Conservation (phyloP, 2,888 invertebrate genomes). For the Chesias legatella region DNA sequence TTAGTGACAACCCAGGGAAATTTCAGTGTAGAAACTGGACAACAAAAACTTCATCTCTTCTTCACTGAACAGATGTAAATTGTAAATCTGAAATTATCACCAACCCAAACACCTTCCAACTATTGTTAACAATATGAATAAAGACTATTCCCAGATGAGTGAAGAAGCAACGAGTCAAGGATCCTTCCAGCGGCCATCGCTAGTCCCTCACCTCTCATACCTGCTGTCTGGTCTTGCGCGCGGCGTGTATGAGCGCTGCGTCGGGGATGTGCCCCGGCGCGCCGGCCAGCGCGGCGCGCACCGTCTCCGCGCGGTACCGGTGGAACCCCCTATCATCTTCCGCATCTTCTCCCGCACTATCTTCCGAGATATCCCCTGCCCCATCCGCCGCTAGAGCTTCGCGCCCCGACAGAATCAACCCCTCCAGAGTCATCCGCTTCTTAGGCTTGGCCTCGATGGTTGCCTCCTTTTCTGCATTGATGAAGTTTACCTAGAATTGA, state of each 20-base stretch:
- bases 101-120: too few relatives aligned
- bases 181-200: conserved; percentile 44
- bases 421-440: conserved; percentile 72
- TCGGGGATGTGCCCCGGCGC: conserved; percentile 95
- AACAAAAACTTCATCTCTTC: too few relatives aligned
- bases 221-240: conserved; percentile 95
- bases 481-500: conserved; percentile 31
- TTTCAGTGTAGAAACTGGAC: too few relatives aligned
- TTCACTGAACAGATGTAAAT: too few relatives aligned
- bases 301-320: conserved; percentile 82
- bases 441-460: conserved; percentile 43
- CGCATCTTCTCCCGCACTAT: conserved; percentile 69
- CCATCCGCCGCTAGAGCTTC: conserved; percentile 91
- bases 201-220: conserved; percentile 89
- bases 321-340: conserved; percentile 71
- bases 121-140: too few relatives aligned
- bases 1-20: conserved; percentile 17
- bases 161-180: conserved; percentile 8
- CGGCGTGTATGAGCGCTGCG: conserved; percentile 98
- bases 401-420: conserved; percentile 87
- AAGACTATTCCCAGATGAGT: too few relatives aligned
- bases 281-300: conserved; percentile 87
- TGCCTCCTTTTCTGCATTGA: conserved; percentile 36
- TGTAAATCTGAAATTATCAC: too few relatives aligned
- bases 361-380: conserved; percentile 83